Conservation (phyloP, 1,140 invertebrate genomes). For the Hyposmocoma kahamanoa region DNA sequence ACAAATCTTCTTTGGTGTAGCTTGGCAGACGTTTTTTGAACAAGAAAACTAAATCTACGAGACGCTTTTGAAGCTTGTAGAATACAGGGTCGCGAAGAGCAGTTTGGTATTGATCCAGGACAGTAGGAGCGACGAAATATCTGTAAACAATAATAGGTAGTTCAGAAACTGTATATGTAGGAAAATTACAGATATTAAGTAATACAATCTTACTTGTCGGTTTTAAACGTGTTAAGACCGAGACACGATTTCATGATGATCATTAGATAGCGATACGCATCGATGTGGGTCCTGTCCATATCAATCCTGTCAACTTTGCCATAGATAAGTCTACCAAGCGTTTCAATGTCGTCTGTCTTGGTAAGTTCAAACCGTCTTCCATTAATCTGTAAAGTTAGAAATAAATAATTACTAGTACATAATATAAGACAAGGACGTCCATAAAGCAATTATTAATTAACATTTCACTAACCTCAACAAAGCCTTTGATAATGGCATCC, state of each 20-base stretch:
- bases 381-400: constrained; percentile 37
- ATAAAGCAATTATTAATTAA: not conserved
- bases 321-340: constrained; percentile 49
- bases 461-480: constrained; percentile 61
- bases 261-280: constrained; percentile 57
- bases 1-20: constrained; percentile 78
- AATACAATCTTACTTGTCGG: constrained; percentile 49
- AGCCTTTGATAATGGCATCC: constrained; percentile 78
- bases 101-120: constrained; percentile 75
- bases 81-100: constrained; percentile 81
- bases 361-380: constrained; percentile 43
- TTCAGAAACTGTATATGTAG: too few species aligned
- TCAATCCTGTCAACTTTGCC: constrained; percentile 45
- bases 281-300: constrained; percentile 26
- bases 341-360: constrained; percentile 49
- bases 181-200: not conserved
- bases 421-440: not conserved
- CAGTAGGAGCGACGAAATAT: constrained; percentile 68
- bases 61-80: constrained; percentile 78
- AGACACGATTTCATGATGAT: constrained; percentile 52
- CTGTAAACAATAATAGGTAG: constrained; percentile 34
- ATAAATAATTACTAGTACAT: not conserved
- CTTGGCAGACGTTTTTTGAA: constrained; percentile 76
- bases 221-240: constrained; percentile 38
- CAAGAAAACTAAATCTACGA: constrained; percentile 72